Evolutionary conservation across 2,113 vertebrate genomes (phyloP), one percentile per base, ranked within the genome.

Genomic region (Heterotis niloticus): DNA sequence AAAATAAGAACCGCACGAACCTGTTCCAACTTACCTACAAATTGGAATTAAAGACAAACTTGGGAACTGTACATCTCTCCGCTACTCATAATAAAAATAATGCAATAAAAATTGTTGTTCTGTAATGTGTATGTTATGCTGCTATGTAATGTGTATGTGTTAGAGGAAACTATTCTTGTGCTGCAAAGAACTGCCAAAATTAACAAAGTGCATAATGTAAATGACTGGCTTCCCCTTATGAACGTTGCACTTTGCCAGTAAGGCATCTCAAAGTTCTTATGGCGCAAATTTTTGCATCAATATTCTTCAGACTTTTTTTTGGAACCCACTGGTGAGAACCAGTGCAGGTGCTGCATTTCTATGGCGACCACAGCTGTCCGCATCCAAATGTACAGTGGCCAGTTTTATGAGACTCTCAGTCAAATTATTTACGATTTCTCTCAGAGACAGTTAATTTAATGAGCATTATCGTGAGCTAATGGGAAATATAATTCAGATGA

Each of bases 401-500:
- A 7, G 59, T 1, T 60, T 26, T 57, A 23, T 34, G 44, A 20
- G 57, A 70, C 73, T 54, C 54, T 73, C 29, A 34, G 64, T 78
- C 54, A 34, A 73, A 44, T 83, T 82, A 78, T 82, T 82, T 83
- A 78, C 77, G 66, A 24, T 66, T 76, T 54, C 73, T 79, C 66
- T 26, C 29, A 66, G 68, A 72, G 54, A 82, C 81, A 59, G 73
- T 72, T 80, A 54, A 77, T 81, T 67, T 86, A 82, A 85, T 85
- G 77, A 81, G 79, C 64, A 77, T 83, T 51, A 86, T 84, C 64
- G 79, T 77, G 68, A 75, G 75, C 70, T 83, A 80, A 84, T 86
- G 78, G 83, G 78, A 80, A 75, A 72, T 80, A 82, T 86, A 84
- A 84, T 84, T 80, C 80, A 83, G 78, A 86, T 86, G 82, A 75